phyloP scores from a whole-genome alignment of 2,888 invertebrate species.

The Amphipoea oculea region DNA sequence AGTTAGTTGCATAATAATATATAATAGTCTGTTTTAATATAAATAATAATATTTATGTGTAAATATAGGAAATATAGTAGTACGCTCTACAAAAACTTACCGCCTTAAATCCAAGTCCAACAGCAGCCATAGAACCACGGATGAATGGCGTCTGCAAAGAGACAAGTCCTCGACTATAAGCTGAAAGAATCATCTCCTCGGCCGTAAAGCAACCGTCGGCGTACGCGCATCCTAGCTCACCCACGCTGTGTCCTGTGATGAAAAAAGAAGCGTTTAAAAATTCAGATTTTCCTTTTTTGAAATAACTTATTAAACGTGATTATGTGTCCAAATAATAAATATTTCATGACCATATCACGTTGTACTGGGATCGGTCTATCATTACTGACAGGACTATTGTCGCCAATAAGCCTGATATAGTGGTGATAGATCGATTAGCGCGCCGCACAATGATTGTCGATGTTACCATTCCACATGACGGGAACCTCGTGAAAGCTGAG shows the following conservation, averaged over 20 bases:
- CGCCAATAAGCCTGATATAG: too few relatives aligned
- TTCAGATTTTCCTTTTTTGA: background rate
- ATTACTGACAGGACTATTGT: too few relatives aligned
- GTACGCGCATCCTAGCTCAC: slow-evolving; percentile 94
- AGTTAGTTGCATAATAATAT: too few relatives aligned
- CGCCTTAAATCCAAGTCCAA: slow-evolving; percentile 91
- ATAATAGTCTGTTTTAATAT: too few relatives aligned
- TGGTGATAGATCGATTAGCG: too few relatives aligned
- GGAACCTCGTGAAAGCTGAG: too few relatives aligned
- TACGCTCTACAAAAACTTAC: slow-evolving; percentile 67
- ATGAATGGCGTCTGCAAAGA: slow-evolving; percentile 92
- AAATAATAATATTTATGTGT: too few relatives aligned
- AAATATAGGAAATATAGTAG: too few relatives aligned
- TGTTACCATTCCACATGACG: too few relatives aligned
- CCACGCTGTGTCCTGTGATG: slow-evolving; percentile 89
- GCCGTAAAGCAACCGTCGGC: slow-evolving; percentile 93
- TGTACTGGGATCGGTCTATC: too few relatives aligned
- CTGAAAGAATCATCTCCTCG: slow-evolving; percentile 94
- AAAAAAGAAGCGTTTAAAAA: slow-evolving; percentile 3
- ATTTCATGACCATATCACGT: too few relatives aligned
- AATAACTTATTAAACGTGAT: background rate
- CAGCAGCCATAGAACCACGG: slow-evolving; percentile 95
- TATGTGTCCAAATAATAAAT: background rate
- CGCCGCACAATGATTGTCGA: too few relatives aligned
- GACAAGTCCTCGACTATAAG: slow-evolving; percentile 94